A percentile compares a stretch with the other conserved stretches of the same genome.
Conservation (phyloP, 1,140 invertebrate genomes). For the Drosophila prosaltans region DNA sequence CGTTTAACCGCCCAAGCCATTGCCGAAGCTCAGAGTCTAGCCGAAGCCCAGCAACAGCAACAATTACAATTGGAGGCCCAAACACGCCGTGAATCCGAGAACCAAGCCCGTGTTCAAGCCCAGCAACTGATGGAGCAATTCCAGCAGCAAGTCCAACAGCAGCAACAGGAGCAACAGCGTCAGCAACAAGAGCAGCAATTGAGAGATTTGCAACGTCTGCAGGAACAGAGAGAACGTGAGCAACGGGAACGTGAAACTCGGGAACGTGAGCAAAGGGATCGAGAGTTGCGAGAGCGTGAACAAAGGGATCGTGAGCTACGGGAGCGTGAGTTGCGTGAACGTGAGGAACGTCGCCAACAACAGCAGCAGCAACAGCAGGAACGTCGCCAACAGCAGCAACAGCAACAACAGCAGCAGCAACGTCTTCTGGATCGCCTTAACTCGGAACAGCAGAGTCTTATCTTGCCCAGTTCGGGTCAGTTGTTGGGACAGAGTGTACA, state of each 20-base stretch:
- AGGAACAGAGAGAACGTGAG: constrained; percentile 53
- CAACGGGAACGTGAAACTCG: constrained; percentile 48
- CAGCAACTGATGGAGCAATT: constrained; percentile 81
- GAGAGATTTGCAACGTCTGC: constrained; percentile 52
- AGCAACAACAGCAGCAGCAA: constrained; percentile 28
- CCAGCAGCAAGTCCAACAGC: constrained; percentile 76
- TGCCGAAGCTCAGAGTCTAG: constrained; percentile 70
- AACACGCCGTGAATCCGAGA: constrained; percentile 61
- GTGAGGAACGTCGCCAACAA: constrained; percentile 26
- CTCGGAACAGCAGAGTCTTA: constrained; percentile 61
- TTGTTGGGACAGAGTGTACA: constrained; percentile 66
- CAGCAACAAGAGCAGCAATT: constrained; percentile 73
- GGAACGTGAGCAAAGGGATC: constrained; percentile 31
- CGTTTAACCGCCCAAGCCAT: constrained; percentile 72
- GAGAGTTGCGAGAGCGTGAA: constrained; percentile 41
- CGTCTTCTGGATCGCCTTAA: constrained; percentile 57
- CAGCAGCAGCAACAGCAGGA: constrained; percentile 38
- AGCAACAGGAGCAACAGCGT: constrained; percentile 67
- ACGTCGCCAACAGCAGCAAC: constrained; percentile 42
- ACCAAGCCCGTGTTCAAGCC: constrained; percentile 70
- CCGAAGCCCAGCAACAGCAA: constrained; percentile 60
- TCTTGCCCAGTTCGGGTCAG: constrained; percentile 54
- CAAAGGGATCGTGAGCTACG: constrained; percentile 37
- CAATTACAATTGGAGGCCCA: constrained; percentile 68
- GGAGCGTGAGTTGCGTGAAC: constrained; percentile 31